A percentile compares a stretch with the other conserved stretches of the same genome.
phyloP scores from a whole-genome alignment of 2,888 invertebrate species.

The Craniophora ligustri region DNA sequence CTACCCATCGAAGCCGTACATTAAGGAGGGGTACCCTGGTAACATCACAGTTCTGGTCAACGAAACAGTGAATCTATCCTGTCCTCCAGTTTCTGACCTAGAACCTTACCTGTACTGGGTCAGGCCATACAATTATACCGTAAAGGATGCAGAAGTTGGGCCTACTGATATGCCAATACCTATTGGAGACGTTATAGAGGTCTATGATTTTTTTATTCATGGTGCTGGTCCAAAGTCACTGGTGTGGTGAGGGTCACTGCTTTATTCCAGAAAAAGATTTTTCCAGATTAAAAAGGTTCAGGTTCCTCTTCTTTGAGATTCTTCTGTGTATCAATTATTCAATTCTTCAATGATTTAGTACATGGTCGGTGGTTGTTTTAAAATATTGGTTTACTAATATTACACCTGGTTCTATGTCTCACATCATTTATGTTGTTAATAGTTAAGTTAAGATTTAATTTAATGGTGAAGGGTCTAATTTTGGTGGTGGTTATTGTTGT shows the following conservation, averaged over 20 bases:
- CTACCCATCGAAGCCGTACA: constrained; percentile 94
- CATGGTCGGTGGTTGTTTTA: not conserved
- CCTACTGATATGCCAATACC: constrained; percentile 81
- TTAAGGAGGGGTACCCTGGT: constrained; percentile 93
- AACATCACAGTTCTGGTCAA: constrained; percentile 94
- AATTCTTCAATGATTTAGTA: not conserved
- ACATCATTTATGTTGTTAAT: constrained; percentile 1
- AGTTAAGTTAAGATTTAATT: not conserved
- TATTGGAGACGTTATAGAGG: constrained; percentile 75
- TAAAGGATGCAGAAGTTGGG: constrained; percentile 77
- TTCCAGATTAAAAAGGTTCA: constrained; percentile 5
- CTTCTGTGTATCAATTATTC: not conserved
- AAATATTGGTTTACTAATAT: not conserved
- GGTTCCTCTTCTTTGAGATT: not conserved
- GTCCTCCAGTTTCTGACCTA: constrained; percentile 94
- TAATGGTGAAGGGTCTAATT: constrained; percentile 42
- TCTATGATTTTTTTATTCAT: constrained; percentile 67
- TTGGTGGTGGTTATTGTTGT: constrained; percentile 51
- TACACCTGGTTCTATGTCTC: not conserved
- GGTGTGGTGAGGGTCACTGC: constrained; percentile 42
- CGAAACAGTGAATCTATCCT: constrained; percentile 92
- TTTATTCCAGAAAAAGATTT: not conserved
- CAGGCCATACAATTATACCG: constrained; percentile 82
- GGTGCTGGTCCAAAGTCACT: constrained; percentile 67
- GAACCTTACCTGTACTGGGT: constrained; percentile 95